Conservation (phyloP, 2,888 invertebrate species). For the Frankliniella fusca region DNA sequence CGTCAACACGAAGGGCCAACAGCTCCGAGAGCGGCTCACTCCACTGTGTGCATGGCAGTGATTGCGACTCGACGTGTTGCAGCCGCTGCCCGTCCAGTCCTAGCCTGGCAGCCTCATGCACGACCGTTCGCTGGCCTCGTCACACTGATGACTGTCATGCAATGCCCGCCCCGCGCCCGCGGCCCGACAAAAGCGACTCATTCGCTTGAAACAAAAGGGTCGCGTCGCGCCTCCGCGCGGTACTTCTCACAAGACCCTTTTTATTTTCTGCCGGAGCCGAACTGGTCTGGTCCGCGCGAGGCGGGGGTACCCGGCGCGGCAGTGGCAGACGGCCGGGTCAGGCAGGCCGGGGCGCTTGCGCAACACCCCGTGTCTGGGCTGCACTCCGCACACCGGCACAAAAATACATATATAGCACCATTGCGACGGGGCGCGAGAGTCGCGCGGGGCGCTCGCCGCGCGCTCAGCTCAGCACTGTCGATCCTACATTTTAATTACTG, state of each 20-base stretch:
- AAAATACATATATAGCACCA: background rate
- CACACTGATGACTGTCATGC: background rate
- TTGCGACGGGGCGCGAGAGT: background rate
- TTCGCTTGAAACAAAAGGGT: background rate
- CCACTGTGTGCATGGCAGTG: too few species aligned
- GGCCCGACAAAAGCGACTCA: background rate
- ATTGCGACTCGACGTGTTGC: too few species aligned
- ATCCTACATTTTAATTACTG: conserved; percentile 23
- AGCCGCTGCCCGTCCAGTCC: too few species aligned
- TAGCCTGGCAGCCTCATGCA: too few species aligned
- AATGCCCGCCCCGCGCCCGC: too few species aligned
- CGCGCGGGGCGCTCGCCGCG: background rate
- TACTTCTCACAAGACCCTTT: background rate
- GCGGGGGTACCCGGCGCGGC: background rate
- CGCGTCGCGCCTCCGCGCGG: background rate
- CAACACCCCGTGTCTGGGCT: background rate
- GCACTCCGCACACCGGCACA: background rate
- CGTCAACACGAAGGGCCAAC: too few species aligned
- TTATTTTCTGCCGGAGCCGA: too few species aligned
- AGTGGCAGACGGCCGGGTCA: background rate
- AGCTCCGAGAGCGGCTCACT: too few species aligned
- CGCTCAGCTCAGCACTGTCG: background rate
- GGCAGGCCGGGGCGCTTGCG: background rate
- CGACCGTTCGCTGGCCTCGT: background rate
- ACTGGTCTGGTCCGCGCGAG: background rate